Conservation (phyloP, 2,797 vertebrate genomes). For the Novumbra hubbsi region DNA sequence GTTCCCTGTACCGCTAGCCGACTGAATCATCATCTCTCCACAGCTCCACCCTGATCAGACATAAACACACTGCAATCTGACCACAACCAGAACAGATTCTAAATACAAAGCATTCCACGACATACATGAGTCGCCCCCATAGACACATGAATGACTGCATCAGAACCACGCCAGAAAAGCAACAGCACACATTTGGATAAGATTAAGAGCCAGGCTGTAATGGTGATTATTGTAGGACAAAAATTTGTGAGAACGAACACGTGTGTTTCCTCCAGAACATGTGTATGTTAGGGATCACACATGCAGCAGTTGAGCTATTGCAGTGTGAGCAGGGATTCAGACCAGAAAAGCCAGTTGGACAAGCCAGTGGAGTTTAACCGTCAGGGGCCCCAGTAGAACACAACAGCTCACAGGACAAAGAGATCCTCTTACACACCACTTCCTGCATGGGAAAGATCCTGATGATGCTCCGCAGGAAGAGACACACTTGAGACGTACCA, state of each 20-base stretch:
- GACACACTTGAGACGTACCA: background rate
- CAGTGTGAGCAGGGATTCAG: constrained; percentile 19
- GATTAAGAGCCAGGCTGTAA: constrained; percentile 6
- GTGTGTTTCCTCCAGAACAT: constrained; percentile 14
- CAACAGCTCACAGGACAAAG: constrained; percentile 46
- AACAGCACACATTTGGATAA: constrained; percentile 23
- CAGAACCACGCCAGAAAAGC: constrained; percentile 14
- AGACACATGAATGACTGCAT: constrained; percentile 5
- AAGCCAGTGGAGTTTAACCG: constrained; percentile 55
- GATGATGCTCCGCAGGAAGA: background rate
- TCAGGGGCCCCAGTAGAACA: constrained; percentile 22
- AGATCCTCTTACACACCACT: constrained; percentile 52
- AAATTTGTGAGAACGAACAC: constrained; percentile 33
- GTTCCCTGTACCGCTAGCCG: constrained; percentile 10
- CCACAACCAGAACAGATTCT: background rate
- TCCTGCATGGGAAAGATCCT: constrained; percentile 29
- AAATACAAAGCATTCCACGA: constrained; percentile 27
- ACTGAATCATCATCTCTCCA: constrained; percentile 55
- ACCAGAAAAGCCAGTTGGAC: constrained; percentile 61
- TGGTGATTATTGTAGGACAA: constrained; percentile 24
- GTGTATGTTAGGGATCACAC: constrained; percentile 40
- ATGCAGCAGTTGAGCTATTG: constrained; percentile 20
- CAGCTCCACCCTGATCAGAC: constrained; percentile 51
- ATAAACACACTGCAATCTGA: constrained; percentile 17
- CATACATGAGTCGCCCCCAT: background rate